A percentile compares a stretch with the other conserved stretches of the same genome.
phyloP scores from a whole-genome alignment of 2,888 invertebrate genomes.

The Chymomyza amoena region DNA sequence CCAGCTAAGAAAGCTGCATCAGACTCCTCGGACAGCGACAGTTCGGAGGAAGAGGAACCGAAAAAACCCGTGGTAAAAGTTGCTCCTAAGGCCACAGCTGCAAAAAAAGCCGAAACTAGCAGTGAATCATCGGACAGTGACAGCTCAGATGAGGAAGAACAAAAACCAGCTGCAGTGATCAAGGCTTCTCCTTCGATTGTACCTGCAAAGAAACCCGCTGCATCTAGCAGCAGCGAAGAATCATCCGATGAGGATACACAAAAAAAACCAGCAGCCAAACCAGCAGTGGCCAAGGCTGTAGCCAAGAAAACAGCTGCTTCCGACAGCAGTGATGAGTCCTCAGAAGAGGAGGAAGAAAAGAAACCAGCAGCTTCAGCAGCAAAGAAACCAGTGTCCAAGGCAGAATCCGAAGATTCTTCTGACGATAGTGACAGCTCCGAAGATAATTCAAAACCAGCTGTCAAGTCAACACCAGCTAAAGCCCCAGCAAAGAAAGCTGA shows the following conservation, averaged over 20 bases:
- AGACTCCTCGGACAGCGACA: constrained; percentile 44
- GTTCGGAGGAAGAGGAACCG: constrained; percentile 28
- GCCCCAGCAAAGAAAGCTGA: constrained; percentile 34
- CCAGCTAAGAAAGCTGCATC: constrained; percentile 37
- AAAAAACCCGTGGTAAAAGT: constrained; percentile 20
- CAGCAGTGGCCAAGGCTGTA: constrained; percentile 26
- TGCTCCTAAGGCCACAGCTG: constrained; percentile 61
- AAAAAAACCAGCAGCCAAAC: constrained; percentile 34
- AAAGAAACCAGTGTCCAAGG: constrained; percentile 31
- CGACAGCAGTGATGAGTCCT: neutral
- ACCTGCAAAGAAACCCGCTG: constrained; percentile 23
- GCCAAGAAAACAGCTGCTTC: constrained; percentile 23
- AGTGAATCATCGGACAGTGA: constrained; percentile 64
- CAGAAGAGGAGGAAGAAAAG: neutral
- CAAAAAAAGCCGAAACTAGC: constrained; percentile 43
- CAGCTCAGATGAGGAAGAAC: constrained; percentile 32
- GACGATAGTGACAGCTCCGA: constrained; percentile 40
- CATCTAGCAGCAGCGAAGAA: constrained; percentile 72
- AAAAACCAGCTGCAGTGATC: constrained; percentile 17
- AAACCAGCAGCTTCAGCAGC: constrained; percentile 27
- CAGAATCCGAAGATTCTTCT: constrained; percentile 46
- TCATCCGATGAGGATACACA: constrained; percentile 76
- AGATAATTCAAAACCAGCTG: constrained; percentile 34
- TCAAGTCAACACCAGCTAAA: constrained; percentile 42
- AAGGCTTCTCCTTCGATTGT: constrained; percentile 16